A percentile compares a stretch with the other conserved stretches of the same genome.
Conservation (phyloP, 2,113 vertebrate species). For the Piaya cayana region DNA sequence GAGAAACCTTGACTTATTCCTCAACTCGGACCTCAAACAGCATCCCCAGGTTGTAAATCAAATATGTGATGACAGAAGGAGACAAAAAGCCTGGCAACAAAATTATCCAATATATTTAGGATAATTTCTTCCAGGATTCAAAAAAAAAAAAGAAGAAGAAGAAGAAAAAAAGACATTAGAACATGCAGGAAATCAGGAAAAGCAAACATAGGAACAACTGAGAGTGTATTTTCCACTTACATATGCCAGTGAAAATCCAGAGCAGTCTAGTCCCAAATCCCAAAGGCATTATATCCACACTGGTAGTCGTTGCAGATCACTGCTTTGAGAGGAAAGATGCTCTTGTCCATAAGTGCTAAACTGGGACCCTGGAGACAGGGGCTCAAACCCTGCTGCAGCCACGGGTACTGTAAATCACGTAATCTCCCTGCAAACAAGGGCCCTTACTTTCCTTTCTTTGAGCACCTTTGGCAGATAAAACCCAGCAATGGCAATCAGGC, state of each 20-base stretch:
- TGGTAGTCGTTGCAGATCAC: background rate
- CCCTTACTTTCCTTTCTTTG: background rate
- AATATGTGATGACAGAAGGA: background rate
- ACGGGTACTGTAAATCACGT: background rate
- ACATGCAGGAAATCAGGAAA: background rate
- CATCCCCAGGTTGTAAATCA: background rate
- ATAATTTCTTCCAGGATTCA: background rate
- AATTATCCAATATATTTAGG: background rate
- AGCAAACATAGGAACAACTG: background rate
- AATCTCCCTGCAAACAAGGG: background rate
- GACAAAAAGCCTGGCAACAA: background rate
- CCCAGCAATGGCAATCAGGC: background rate
- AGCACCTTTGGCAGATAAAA: background rate
- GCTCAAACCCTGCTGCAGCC: background rate
- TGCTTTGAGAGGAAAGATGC: background rate
- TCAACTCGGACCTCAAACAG: background rate
- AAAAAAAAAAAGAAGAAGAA: background rate
- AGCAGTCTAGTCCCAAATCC: background rate
- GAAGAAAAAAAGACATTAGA: background rate
- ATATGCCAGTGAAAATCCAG: background rate
- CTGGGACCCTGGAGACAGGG: background rate
- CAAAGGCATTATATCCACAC: background rate
- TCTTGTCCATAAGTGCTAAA: background rate
- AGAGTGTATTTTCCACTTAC: background rate
- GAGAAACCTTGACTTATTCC: background rate